These are phyloP conservation scores for Loris lydekkerianus DNA, from an alignment of 2,797 vertebrate genomes.

Conservation along the genomic window DNA sequence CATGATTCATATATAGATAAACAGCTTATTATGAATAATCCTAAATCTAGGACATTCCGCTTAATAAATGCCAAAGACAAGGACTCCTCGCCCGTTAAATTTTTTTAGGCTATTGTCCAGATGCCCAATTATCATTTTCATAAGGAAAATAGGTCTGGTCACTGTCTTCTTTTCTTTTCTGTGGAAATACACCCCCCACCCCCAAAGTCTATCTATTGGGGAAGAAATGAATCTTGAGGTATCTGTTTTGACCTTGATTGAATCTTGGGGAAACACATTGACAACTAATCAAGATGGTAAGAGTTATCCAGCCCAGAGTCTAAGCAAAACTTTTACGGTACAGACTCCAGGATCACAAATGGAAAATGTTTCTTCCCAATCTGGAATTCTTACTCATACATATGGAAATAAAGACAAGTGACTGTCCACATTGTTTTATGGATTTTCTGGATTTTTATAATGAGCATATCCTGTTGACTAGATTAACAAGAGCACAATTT, in stretches of 20 bases:
- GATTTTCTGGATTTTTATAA: background rate
- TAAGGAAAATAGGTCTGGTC: background rate
- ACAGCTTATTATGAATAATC: background rate
- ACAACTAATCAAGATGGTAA: background rate
- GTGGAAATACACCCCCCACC: background rate
- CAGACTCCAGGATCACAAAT: background rate
- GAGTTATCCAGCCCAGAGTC: background rate
- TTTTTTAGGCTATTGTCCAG: background rate
- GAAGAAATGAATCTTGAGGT: background rate
- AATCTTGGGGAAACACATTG: background rate
- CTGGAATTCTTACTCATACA: background rate
- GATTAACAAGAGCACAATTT: background rate
- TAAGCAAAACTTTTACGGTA: background rate
- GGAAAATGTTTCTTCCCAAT: background rate
- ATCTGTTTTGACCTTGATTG: background rate
- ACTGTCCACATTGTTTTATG: background rate
- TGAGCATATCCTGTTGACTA: background rate
- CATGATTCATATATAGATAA: background rate
- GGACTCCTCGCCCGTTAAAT: background rate
- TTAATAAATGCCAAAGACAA: background rate
- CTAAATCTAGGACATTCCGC: background rate
- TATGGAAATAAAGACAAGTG: background rate
- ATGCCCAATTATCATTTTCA: background rate
- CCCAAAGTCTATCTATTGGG: background rate
- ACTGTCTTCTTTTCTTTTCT: background rate